phyloP scores from a whole-genome alignment of 2,797 vertebrate species.

The Balearica regulorum region DNA sequence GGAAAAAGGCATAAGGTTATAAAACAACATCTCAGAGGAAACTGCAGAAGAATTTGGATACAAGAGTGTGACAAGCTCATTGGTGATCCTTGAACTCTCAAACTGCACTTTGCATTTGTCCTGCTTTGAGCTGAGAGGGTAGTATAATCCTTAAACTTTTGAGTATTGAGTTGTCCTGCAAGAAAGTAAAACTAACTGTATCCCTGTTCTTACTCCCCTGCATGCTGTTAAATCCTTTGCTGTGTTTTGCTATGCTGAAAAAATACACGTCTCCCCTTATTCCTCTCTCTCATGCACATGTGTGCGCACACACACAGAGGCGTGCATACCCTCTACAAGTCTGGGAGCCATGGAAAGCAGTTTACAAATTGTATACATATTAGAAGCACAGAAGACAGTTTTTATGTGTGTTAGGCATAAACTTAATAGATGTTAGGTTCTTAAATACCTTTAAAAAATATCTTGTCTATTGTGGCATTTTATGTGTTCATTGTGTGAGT shows the following conservation, averaged over 20 bases:
- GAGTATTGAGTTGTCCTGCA: accelerated
- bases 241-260: background rate
- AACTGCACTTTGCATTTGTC: background rate
- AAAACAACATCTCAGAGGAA: background rate
- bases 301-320: accelerated
- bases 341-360: background rate
- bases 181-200: background rate
- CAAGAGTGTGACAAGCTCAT: background rate
- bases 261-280: background rate
- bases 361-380: background rate
- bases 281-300: background rate
- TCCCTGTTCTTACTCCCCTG: background rate
- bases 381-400: background rate
- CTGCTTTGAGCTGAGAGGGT: no score
- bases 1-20: background rate
- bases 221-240: background rate
- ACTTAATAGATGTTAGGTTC: background rate
- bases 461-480: accelerated
- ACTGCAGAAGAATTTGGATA: background rate
- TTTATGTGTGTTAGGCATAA: background rate
- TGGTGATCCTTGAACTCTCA: background rate
- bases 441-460: background rate
- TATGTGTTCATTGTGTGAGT: background rate
- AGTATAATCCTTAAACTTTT: background rate
- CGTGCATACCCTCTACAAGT: accelerated